phyloP scores from a whole-genome alignment of 2,797 vertebrate genomes.

The Pipistrellus kuhlii region DNA sequence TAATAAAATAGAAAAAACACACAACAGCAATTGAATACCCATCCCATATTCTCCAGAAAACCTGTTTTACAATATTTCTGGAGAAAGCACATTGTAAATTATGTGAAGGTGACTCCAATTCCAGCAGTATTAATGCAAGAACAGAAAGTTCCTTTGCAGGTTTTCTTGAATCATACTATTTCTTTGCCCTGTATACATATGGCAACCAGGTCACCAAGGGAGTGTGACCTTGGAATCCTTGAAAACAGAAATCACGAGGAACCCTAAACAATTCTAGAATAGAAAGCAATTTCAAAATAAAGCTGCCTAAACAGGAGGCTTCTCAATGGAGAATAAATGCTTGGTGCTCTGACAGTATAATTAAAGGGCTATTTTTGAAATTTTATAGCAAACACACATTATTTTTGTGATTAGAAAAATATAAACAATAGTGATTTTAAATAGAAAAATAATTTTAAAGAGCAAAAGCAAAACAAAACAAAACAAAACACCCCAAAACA shows the following conservation, averaged over 20 bases:
- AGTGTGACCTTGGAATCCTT: not conserved
- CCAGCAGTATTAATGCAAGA: not conserved
- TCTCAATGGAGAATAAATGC: not conserved
- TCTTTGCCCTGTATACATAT: not conserved
- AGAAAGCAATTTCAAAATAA: constrained; percentile 2
- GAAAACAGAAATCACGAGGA: not conserved
- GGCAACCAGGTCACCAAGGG: not conserved
- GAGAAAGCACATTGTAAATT: not conserved
- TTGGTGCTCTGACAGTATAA: not conserved
- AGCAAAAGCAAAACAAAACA: not conserved
- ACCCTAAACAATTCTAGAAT: not conserved
- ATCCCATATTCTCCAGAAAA: not conserved
- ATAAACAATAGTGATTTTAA: not conserved
- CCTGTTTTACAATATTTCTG: not conserved
- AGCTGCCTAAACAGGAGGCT: not conserved
- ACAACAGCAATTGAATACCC: not conserved
- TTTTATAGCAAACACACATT: not conserved
- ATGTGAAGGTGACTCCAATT: not conserved
- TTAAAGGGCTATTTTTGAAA: not conserved
- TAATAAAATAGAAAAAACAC: not conserved
- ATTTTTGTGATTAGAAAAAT: constrained; percentile 27
- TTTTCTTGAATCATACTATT: not conserved
- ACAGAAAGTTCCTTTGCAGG: not conserved
- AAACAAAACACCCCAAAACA: not conserved
- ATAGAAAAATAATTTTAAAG: constrained; percentile 36